phyloP scores from a whole-genome alignment of 2,888 invertebrate genomes.

The Entomobrya proxima region DNA sequence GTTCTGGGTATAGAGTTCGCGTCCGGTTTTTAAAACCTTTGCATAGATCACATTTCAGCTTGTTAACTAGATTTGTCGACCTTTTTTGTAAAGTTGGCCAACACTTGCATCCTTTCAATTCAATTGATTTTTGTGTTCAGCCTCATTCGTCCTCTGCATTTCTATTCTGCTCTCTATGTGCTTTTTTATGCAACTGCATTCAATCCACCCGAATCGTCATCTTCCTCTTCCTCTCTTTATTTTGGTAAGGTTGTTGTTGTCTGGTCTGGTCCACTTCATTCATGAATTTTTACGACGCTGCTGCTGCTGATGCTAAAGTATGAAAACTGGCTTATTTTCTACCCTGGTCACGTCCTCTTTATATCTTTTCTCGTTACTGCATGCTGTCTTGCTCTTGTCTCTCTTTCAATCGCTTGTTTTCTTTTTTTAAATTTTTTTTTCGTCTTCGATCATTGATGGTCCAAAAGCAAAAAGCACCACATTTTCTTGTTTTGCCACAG shows the following conservation, averaged over 20 bases:
- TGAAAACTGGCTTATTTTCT: conserved; percentile 27
- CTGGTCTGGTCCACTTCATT: conserved; percentile 5
- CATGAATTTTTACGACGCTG: conserved; percentile 20
- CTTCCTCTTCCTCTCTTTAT: neutral
- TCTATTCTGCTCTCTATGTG: neutral
- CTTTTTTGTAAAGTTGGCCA: no score
- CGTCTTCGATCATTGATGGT: neutral
- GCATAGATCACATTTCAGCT: no score
- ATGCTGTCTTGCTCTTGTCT: neutral
- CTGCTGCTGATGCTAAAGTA: neutral
- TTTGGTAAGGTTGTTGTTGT: neutral
- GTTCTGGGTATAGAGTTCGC: no score
- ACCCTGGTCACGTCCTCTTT: conserved; percentile 49
- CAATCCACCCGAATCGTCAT: neutral
- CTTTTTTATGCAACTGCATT: conserved; percentile 18
- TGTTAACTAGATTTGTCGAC: no score
- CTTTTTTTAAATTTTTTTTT: neutral
- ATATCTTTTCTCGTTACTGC: neutral
- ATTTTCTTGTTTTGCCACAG: no score
- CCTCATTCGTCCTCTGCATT: no score
- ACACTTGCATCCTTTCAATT: no score
- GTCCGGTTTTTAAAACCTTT: no score
- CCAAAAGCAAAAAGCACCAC: conserved; percentile 19
- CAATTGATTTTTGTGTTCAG: no score
- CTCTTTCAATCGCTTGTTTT: neutral